phyloP scores from a whole-genome alignment of 2,113 vertebrate genomes.

The Pangasianodon hypophthalmus region DNA sequence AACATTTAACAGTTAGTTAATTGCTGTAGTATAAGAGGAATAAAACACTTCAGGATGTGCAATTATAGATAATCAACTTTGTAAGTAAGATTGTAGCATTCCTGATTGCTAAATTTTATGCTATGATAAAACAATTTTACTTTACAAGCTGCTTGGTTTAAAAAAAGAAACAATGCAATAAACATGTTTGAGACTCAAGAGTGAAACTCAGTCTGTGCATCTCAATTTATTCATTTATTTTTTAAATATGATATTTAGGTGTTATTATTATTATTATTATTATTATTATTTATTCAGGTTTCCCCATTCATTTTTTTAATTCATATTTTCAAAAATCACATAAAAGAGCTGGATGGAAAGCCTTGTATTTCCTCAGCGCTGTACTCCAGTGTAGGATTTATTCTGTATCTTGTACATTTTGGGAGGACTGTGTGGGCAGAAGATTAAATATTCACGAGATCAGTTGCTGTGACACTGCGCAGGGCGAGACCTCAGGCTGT shows the following conservation, averaged over 20 bases:
- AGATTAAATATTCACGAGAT: slow-evolving; percentile 38
- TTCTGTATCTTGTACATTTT: neutral
- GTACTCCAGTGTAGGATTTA: neutral
- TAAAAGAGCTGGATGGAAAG: neutral
- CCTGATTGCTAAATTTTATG: neutral
- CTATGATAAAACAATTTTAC: neutral
- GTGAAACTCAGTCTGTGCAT: neutral
- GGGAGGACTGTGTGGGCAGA: neutral
- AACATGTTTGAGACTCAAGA: neutral
- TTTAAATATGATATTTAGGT: neutral
- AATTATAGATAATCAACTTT: neutral
- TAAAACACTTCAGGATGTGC: neutral
- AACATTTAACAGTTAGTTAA: too few species aligned
- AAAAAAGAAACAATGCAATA: neutral
- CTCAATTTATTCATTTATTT: neutral
- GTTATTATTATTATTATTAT: neutral
- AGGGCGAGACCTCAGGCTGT: slow-evolving; percentile 29
- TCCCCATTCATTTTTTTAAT: neutral
- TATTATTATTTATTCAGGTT: neutral
- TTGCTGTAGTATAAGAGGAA: too few species aligned
- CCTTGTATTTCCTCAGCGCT: neutral
- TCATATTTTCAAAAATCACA: neutral
- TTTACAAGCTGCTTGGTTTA: neutral
- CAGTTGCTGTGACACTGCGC: slow-evolving; percentile 9
- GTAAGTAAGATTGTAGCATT: too few species aligned